Base-by-base conservation (phyloP, 2,888 invertebrate genomes). In the Cenopis cana region DNA sequence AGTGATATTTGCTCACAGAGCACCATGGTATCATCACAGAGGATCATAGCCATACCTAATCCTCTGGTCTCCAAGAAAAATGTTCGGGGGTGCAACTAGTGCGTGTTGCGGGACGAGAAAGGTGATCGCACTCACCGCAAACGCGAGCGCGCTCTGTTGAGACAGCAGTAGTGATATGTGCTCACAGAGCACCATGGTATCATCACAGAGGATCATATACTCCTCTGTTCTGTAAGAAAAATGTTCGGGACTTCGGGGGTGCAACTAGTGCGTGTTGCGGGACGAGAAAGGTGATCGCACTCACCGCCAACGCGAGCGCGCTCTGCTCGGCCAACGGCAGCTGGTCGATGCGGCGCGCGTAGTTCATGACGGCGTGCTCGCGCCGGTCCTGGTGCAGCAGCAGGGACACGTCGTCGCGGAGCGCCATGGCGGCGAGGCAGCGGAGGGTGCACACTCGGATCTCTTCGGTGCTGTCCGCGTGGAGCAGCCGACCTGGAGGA, bases 361-460 rank as follows among this genome's bases (percentile, higher is more conserved):
- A 98, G 88, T 97, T 97, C 96, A 98, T 98, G 76, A 98, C 94
- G 75, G 97, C 95, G 89, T 98, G 98, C 80, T 97, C 97, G 75
- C 96, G 94, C 74, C 98, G 94, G 91, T 98, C 98, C 93, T 98
- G 98, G 89, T 98, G 98, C 81, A 98, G 91, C 77, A 98, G 93
- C 76, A 98, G 95, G 81, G 98, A 96, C 70, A 98, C 96, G 88
- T 98, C 98, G 80, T 98, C 98, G 80, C 98, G 97, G 67, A 97
- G 94, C 49, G 98, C 98, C 2, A 96, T 96, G 74, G 95, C 95
- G 17, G 96, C 95, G 79, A 98, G 90, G 73, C 97, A 94, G 78
- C 97, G 96, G 78, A 97, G 93, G 78, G 95, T 90, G 74, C 94
- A 94, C 79, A 95, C 95, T 79, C 97, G 95, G 49, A 94, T 95